Evolutionary conservation across 2,888 invertebrate genomes (phyloP).

Genomic region (Tipula confusa): DNA sequence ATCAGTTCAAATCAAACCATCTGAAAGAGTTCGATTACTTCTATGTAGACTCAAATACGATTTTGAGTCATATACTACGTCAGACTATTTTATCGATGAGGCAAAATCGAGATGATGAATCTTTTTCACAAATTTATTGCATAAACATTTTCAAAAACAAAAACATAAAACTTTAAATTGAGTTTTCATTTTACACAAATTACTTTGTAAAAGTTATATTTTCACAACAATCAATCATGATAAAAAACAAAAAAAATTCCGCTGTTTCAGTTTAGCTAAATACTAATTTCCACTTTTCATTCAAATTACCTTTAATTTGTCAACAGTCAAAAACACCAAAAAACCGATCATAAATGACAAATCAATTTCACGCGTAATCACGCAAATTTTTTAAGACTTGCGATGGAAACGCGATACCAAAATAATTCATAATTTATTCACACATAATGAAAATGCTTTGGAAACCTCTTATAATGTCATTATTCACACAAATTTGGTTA

Average conservation of each 20-base stretch:
- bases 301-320: neutral
- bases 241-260: neutral
- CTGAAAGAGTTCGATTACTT: neutral
- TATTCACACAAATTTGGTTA: neutral
- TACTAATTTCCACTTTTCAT: neutral
- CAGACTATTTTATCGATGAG: neutral
- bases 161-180: neutral
- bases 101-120: no score
- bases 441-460: neutral
- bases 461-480: neutral
- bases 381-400: neutral
- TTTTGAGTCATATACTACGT: neutral
- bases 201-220: neutral
- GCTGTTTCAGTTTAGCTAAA: neutral
- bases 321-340: neutral
- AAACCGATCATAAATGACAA: neutral
- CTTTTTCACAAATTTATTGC: neutral
- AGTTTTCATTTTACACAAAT: neutral
- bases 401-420: neutral
- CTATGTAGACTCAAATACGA: neutral
- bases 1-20: neutral
- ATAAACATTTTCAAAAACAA: neutral
- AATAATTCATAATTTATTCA: neutral
- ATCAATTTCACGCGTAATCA: neutral
- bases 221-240: neutral